A percentile compares a stretch with the other conserved stretches of the same genome.
Evolutionary conservation across 2,797 vertebrate species (phyloP).

Genomic region (Aldrovandia affinis): DNA sequence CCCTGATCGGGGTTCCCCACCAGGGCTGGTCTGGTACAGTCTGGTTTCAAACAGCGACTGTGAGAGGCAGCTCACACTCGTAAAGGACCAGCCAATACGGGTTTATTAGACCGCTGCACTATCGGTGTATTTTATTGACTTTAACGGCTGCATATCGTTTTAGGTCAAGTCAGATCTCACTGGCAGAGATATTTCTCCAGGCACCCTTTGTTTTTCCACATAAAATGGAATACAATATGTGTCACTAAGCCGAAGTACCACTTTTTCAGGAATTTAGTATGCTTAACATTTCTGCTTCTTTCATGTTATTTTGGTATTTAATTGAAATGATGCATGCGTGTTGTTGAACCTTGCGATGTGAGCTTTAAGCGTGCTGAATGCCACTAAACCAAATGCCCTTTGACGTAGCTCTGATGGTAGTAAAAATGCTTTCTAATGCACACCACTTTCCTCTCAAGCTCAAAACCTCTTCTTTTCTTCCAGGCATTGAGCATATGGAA

Average conservation of each 20-base stretch:
- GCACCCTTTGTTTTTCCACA: not conserved
- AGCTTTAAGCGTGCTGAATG: slow-evolving; percentile 4
- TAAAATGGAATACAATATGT: not conserved
- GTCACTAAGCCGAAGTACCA: not conserved
- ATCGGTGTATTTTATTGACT: not conserved
- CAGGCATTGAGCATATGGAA: no score
- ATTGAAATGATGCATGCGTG: not conserved
- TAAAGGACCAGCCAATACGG: no score
- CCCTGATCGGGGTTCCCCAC: no score
- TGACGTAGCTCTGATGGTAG: not conserved
- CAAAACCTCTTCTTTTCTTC: not conserved
- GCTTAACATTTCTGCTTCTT: not conserved
- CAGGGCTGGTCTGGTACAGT: no score
- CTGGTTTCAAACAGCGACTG: no score
- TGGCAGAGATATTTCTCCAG: not conserved
- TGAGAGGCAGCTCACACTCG: no score
- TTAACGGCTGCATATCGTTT: not conserved
- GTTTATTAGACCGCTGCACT: no score
- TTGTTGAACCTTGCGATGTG: not conserved
- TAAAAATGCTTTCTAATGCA: not conserved
- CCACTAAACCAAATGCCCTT: not conserved
- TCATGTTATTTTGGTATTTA: not conserved
- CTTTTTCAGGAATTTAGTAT: not conserved
- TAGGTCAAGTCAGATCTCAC: not conserved
- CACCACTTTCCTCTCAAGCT: not conserved